Base-by-base conservation (phyloP, 2,113 vertebrate species). In the Struthidea cinerea region DNA sequence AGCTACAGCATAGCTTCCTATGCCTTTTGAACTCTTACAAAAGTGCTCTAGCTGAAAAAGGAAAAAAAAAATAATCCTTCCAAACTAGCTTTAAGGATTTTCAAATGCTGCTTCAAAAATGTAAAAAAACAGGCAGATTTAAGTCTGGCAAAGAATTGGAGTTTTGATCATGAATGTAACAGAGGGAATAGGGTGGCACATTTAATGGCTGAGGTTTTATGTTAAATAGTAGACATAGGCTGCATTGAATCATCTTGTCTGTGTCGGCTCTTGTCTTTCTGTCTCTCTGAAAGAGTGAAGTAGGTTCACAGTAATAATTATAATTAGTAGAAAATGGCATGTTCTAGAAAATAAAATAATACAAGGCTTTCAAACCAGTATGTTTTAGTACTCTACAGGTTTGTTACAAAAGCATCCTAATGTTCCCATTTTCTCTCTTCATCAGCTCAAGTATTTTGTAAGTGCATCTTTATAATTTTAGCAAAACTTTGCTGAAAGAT, bases 31-130 rank as follows among this genome's bases (percentile, higher is more conserved):
- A 79, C 83, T 89, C 28, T 77, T 93, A 26, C 50, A 57, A 61
- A 93, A 96, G 71, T 95, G 87, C 74, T 90, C 78, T 94, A 28
- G 52, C 55, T 93, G 75, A 73, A 84, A 91, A 80, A 84, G 22
- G 3, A 27, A 63, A 39, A 73, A 49, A n/a, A 59, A 71, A 35
- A 10, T 13, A 22, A 69, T 28, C 41, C 59, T 95, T 96, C 47
- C 46, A 78, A 61, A 89, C 59, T 79, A 44, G 30, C 33, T 55
- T 89, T 74, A 93, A 77, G 41, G 18, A 18, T 61, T 93, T 63
- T 46, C 5, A 50, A 60, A 63, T 42, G 78, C 37, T 77, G 55
- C 92, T 92, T 65, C 67, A 57, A 47, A 81, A 80, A 30, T 50
- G 37, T 61, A 93, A 97, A 49, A 93, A 85, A 65, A 8, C 41